These are phyloP conservation scores for Nyctibius grandis DNA, from an alignment of 2,797 vertebrate species.

Conservation along the genomic window DNA sequence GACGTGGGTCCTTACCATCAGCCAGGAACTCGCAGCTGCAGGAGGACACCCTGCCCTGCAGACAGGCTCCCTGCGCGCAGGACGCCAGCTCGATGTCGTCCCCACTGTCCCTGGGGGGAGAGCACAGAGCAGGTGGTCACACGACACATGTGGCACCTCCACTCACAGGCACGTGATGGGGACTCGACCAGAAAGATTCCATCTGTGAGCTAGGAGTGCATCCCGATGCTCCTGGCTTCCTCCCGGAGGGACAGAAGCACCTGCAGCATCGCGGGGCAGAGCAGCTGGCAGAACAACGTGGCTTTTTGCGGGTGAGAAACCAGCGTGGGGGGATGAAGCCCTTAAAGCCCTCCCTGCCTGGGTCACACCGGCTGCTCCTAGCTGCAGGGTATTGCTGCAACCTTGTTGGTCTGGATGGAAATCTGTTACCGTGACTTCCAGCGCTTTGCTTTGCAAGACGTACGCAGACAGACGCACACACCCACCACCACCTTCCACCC, in stretches of 20 bases:
- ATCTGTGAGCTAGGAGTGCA: not conserved
- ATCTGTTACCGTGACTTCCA: not conserved
- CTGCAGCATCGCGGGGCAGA: not conserved
- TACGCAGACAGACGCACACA: accelerated
- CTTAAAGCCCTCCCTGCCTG: accelerated
- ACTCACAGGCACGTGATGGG: accelerated
- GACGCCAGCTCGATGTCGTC: constrained; percentile 91
- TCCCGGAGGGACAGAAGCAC: not conserved
- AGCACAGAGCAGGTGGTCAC: not conserved
- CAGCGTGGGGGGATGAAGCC: accelerated
- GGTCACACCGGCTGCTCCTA: accelerated
- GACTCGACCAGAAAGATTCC: not conserved
- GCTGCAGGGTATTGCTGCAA: not conserved
- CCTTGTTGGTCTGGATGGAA: not conserved
- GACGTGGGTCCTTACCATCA: constrained; percentile 77
- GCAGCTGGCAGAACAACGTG: not conserved
- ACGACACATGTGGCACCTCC: accelerated
- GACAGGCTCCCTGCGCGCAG: constrained; percentile 83
- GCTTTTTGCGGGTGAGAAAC: not conserved
- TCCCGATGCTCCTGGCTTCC: not conserved
- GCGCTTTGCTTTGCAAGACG: not conserved
- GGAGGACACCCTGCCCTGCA: constrained; percentile 83
- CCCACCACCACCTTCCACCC: not conserved
- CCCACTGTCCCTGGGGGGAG: constrained; percentile 86
- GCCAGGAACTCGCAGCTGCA: constrained; percentile 93